Evolutionary conservation across 64 coral and sea anemone species (phyloP).

Genomic region (Pocillopora damicornis): DNA sequence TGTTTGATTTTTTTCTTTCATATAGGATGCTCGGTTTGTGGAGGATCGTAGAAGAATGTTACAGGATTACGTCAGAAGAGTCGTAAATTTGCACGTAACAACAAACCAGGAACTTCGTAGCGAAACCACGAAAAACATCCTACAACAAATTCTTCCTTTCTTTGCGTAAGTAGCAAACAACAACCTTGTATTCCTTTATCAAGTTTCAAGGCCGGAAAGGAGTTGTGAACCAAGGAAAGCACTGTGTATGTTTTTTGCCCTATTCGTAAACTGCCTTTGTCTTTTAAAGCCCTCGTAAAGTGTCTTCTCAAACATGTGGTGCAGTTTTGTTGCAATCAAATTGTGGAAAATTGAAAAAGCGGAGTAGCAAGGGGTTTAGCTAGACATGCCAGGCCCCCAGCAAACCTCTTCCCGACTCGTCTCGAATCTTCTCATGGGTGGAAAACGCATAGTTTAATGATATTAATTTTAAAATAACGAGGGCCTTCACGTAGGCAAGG

Average conservation of each 20-base stretch:
- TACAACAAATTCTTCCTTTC: slow-evolving; percentile 73
- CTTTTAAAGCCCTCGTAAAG: not conserved
- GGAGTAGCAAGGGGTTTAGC: no score
- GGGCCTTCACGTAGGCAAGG: no score
- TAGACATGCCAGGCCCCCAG: no score
- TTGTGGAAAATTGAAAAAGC: no score
- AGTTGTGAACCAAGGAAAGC: not conserved
- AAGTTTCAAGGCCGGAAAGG: not conserved
- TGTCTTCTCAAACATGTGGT: no score
- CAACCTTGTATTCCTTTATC: not conserved
- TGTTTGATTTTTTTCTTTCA: slow-evolving; percentile 4
- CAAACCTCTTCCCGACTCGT: no score
- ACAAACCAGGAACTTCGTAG: slow-evolving; percentile 47
- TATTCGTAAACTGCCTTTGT: not conserved
- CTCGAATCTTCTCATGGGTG: no score
- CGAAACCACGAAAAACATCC: slow-evolving; percentile 61
- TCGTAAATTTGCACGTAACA: slow-evolving; percentile 76
- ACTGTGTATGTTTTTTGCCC: not conserved
- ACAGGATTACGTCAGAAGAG: slow-evolving; percentile 82
- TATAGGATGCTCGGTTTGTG: slow-evolving; percentile 86
- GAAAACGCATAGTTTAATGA: no score
- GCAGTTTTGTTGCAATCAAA: no score
- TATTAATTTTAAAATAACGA: no score
- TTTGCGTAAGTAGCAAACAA: slow-evolving; percentile 73
- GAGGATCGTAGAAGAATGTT: slow-evolving; percentile 81